Base-by-base conservation (phyloP, 1,140 invertebrate species). In the Drosophila pallidifrons region DNA sequence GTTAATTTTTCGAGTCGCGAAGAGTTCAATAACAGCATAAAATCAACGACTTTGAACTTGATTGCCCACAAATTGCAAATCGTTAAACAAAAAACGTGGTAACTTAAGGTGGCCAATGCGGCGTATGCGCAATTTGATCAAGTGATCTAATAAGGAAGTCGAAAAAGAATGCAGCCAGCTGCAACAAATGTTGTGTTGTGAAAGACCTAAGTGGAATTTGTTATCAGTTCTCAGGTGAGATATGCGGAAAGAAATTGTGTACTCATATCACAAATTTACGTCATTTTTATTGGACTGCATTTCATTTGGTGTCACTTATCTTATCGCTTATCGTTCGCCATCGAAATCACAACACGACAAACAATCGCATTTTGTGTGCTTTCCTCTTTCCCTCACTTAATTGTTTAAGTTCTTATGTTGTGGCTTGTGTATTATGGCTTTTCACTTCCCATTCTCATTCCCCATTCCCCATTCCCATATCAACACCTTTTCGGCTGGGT, bases 31-130 rank as follows among this genome's bases (percentile, higher is more conserved):
- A 79, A 32, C 67, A 77, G 47, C 61, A 72, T 78, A 65, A 52
- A 54, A 46, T 63, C 65, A 57, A 47, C 64, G 79, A 82, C 79
- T 77, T 81, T 81, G 79, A 81, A 77, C 79, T 81, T 81, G 79
- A 65, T 55, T 55, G 49, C 25, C 25, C 5, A 5, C 16, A 20
- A 49, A 20, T 10, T 30, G 52, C 13, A 32, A 28, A 55, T 60
- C 32, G 13, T 55, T 55, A 46, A 25, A 25, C 20, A 25, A 25
- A 38, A n/a, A 71, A 11, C 11, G 0, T 7, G 52, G 57, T 69
- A 20, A 46, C n/a, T 60, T 32, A 4, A 43, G 2, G 11, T 30
- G 28, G 25, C n/a, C 2, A 10, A 52, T n/a, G 25, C 20, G 49
- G 5, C 20, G 25, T 52, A 30, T 52, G 11, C 11, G 25, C 25